Conservation (phyloP, 2,113 vertebrate genomes). For the Cebidichthys violaceus region DNA sequence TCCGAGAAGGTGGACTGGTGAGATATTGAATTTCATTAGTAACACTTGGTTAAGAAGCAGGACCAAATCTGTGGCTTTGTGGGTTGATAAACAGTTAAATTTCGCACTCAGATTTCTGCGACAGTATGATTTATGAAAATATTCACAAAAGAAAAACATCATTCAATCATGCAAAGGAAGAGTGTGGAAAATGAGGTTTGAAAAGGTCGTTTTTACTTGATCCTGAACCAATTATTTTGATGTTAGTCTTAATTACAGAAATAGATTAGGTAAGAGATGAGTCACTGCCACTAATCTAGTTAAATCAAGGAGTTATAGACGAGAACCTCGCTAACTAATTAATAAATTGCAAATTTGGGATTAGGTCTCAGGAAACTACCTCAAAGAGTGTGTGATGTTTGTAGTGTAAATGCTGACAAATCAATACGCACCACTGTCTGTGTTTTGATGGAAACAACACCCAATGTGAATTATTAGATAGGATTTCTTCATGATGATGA, state of each 20-base stretch:
- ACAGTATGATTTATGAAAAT: neutral
- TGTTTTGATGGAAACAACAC: constrained; percentile 29
- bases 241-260: neutral
- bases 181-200: neutral
- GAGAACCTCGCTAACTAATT: neutral
- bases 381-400: constrained; percentile 17
- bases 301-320: neutral
- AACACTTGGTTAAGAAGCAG: neutral
- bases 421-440: neutral
- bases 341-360: neutral
- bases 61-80: neutral
- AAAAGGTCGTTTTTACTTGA: neutral
- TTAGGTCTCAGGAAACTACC: neutral
- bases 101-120: neutral
- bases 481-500: constrained; percentile 32
- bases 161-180: neutral
- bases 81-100: neutral
- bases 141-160: neutral
- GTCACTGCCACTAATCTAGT: neutral
- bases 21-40: neutral
- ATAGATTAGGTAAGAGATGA: neutral
- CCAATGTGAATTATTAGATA: constrained; percentile 51
- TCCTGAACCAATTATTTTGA: neutral
- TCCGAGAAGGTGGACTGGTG: neutral
- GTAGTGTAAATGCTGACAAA: constrained; percentile 1